phyloP scores from a whole-genome alignment of 2,113 vertebrate species.

The Aegotheles bennettii region DNA sequence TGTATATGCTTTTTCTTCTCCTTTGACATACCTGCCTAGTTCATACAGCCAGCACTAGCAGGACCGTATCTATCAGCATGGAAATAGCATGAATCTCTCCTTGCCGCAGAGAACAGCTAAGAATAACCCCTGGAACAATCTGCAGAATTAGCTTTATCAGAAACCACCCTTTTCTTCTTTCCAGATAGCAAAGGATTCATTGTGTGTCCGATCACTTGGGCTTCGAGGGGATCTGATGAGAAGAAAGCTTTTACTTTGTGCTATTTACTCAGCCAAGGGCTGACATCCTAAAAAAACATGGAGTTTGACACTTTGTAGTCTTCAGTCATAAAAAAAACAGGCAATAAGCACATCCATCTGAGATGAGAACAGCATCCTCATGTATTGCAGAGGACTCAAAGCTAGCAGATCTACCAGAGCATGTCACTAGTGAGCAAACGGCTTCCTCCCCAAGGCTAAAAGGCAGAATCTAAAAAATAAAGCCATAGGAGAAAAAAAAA shows the following conservation, averaged over 20 bases:
- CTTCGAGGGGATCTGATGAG: not conserved
- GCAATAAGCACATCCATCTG: not conserved
- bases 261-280: not conserved
- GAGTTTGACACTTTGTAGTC: not conserved
- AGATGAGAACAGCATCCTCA: not conserved
- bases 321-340: not conserved
- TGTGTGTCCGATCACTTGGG: not conserved
- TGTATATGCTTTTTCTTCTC: not conserved
- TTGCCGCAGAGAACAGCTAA: not conserved
- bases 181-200: not conserved
- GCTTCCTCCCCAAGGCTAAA: not conserved
- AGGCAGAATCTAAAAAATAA: not conserved
- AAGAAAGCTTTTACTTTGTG: not conserved
- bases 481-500: not conserved
- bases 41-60: not conserved
- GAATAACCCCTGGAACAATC: not conserved
- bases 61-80: not conserved
- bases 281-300: not conserved
- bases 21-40: not conserved
- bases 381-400: not conserved
- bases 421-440: not conserved
- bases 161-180: not conserved
- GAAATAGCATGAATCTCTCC: not conserved
- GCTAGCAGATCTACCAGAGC: not conserved
- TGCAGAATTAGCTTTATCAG: not conserved